Evolutionary conservation across 2,113 vertebrate genomes (phyloP).

Genomic region (Cephalophus harveyi): DNA sequence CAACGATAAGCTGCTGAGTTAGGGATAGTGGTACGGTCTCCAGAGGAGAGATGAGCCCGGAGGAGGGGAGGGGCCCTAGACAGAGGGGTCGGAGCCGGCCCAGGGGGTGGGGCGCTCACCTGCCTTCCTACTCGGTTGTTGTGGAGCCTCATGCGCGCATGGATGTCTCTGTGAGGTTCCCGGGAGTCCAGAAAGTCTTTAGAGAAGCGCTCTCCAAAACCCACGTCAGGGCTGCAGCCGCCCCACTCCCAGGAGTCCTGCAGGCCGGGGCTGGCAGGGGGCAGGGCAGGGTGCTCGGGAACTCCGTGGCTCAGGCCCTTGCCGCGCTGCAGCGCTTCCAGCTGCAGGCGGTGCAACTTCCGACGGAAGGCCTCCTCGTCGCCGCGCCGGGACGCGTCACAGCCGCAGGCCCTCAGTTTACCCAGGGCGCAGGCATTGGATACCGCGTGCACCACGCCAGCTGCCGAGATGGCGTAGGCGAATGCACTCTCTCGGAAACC

Average conservation of each 20-base stretch:
- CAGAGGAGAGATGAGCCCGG: neutral
- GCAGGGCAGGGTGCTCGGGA: constrained; percentile 92
- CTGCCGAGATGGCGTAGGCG: constrained; percentile 94
- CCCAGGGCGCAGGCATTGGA: constrained; percentile 97
- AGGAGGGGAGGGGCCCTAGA: neutral
- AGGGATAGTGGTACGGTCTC: neutral
- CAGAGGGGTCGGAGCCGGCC: neutral
- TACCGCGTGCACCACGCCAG: constrained; percentile 94
- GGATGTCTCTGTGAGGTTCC: constrained; percentile 96
- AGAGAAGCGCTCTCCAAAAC: constrained; percentile 97
- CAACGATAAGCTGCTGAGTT: neutral
- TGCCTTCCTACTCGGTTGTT: constrained; percentile 97
- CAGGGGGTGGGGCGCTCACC: constrained; percentile 82
- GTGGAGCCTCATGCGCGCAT: constrained; percentile 97
- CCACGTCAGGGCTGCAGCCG: constrained; percentile 97
- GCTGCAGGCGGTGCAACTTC: constrained; percentile 94
- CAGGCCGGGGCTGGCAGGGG: constrained; percentile 87
- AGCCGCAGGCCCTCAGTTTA: constrained; percentile 94
- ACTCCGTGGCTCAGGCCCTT: constrained; percentile 98
- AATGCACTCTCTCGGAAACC: constrained; percentile 98
- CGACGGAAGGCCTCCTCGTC: constrained; percentile 95
- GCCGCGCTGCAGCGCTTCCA: constrained; percentile 95
- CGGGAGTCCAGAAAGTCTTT: constrained; percentile 97
- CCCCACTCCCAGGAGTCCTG: constrained; percentile 99
- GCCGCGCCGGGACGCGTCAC: constrained; percentile 91